Conservation (phyloP, 2,113 vertebrate genomes). For the Hyla sarda region DNA sequence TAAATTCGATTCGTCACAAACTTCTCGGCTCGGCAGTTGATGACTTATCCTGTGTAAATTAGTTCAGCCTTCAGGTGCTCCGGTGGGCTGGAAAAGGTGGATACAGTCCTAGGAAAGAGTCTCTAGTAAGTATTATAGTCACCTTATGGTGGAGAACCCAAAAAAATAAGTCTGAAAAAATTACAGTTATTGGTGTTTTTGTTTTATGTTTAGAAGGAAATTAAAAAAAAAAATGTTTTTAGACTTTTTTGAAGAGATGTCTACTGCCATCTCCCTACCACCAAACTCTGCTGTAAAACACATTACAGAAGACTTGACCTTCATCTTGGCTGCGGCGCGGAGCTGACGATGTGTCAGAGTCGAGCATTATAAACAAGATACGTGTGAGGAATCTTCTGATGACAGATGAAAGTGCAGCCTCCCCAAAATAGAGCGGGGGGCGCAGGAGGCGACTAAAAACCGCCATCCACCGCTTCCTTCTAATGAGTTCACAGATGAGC, state of each 20-base stretch:
- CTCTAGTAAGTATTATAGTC: too few species aligned
- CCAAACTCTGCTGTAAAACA: background rate
- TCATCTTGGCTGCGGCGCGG: constrained; percentile 22
- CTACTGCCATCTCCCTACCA: background rate
- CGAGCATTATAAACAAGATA: constrained; percentile 43
- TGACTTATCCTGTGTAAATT: too few species aligned
- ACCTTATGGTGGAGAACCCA: too few species aligned
- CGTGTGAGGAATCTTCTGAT: constrained; percentile 11
- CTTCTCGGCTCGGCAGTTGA: too few species aligned
- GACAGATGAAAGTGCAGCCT: constrained; percentile 51
- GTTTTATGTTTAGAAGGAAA: background rate
- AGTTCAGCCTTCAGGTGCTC: too few species aligned
- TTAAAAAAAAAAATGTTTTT: too few species aligned
- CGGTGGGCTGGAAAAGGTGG: too few species aligned
- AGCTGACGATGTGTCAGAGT: constrained; percentile 57
- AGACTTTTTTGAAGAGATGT: background rate
- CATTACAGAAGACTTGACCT: constrained; percentile 51
- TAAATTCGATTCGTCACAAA: too few species aligned
- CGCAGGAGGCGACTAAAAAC: constrained; percentile 31
- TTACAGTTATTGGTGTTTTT: too few species aligned
- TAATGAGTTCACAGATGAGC: constrained; percentile 38
- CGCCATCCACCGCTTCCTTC: constrained; percentile 8
- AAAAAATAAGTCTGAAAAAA: too few species aligned
- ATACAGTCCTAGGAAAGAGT: too few species aligned
- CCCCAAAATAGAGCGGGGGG: constrained; percentile 25